A percentile compares a stretch with the other conserved stretches of the same genome.
Evolutionary conservation across 1,140 invertebrate genomes (phyloP).

Genomic region (Pseudomyrmex flavicornis): DNA sequence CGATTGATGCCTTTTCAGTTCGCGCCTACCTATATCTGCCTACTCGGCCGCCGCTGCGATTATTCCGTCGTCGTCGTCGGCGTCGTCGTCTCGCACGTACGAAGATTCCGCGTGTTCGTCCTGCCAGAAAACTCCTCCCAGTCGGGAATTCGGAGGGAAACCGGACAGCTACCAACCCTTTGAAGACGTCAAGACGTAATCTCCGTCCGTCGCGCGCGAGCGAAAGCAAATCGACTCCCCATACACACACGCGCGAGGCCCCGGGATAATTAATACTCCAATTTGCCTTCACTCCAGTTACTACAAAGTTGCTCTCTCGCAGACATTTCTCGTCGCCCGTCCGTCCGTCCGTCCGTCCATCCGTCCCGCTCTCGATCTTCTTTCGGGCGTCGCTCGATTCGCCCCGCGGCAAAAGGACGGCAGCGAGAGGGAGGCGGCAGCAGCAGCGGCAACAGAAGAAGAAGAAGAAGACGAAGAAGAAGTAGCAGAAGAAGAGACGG

Average conservation of each 20-base stretch:
- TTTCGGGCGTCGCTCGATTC: conserved; percentile 53
- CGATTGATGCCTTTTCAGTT: conserved; percentile 42
- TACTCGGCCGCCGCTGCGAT: conserved; percentile 23
- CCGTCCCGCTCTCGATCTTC: conserved; percentile 37
- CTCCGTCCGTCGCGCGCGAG: conserved; percentile 49
- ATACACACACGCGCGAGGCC: conserved; percentile 18
- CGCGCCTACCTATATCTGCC: conserved; percentile 1
- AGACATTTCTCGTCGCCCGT: conserved; percentile 41
- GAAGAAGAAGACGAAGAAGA: conserved; percentile 57
- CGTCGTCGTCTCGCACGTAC: conserved; percentile 17
- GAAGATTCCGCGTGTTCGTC: conserved; percentile 9
- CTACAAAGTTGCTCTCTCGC: conserved; percentile 45
- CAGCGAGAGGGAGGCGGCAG: conserved; percentile 1
- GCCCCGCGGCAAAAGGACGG: conserved; percentile 41
- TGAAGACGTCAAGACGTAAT: conserved; percentile 56
- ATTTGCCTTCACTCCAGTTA: conserved; percentile 59
- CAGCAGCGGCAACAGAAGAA: conserved; percentile 55
- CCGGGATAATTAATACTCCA: conserved; percentile 61
- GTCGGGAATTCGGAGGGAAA: conserved; percentile 12
- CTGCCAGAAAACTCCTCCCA: conserved; percentile 52
- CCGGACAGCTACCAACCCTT: conserved; percentile 38
- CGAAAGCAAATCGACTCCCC: conserved; percentile 47
- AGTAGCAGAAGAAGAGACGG: conserved; percentile 65
- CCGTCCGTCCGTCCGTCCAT: conserved; percentile 34
- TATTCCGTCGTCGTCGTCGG: conserved; percentile 25